These are phyloP conservation scores for Leucozona laternaria DNA, from an alignment of 2,888 invertebrate species.

Conservation along the genomic window DNA sequence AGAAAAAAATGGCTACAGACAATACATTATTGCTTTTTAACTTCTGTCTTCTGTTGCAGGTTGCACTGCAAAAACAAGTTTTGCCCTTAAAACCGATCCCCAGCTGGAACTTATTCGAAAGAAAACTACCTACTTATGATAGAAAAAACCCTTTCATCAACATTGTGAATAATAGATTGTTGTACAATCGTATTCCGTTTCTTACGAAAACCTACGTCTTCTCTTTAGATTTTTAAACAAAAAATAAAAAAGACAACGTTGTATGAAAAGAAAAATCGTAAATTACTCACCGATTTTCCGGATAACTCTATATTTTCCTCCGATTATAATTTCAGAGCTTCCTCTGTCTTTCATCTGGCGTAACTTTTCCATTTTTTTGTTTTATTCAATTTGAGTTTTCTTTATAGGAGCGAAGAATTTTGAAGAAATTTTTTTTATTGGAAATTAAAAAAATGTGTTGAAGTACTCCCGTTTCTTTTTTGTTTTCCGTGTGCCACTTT, in stretches of 20 bases:
- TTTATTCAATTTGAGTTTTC: conserved; percentile 43
- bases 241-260: conserved; percentile 13
- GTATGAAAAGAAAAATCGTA: conserved; percentile 1
- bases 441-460: conserved; percentile 44
- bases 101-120: conserved; percentile 39
- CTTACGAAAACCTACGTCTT: conserved; percentile 29
- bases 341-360: conserved; percentile 81
- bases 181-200: conserved; percentile 9
- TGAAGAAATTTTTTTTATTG: conserved; percentile 53
- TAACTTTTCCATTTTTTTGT: conserved; percentile 81
- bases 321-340: conserved; percentile 90
- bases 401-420: conserved; percentile 59
- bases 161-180: background rate
- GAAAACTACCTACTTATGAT: conserved; percentile 24
- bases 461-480: conserved; percentile 71
- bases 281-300: conserved; percentile 92
- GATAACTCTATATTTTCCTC: conserved; percentile 96
- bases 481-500: conserved; percentile 74
- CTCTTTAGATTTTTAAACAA: background rate
- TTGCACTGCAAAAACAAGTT: conserved; percentile 63
- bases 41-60: conserved; percentile 26
- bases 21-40: background rate
- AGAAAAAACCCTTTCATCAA: background rate
- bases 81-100: conserved; percentile 40
- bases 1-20: conserved; percentile 64